Base-by-base conservation (phyloP, 1,140 invertebrate genomes). In the Drosophila malerkotliana region DNA sequence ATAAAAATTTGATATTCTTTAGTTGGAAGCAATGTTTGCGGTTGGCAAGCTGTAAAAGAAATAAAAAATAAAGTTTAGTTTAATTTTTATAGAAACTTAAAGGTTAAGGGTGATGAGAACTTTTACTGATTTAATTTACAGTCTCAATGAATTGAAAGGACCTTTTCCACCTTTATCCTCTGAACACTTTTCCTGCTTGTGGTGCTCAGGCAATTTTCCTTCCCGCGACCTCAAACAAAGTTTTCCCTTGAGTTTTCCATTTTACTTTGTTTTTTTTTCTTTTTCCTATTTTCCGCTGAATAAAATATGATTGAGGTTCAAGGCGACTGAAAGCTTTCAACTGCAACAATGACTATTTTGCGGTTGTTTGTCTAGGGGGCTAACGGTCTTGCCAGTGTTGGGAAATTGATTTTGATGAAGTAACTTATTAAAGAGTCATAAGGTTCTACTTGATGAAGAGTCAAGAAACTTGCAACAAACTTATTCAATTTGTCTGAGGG, bases 21-120 rank as follows among this genome's bases (percentile, higher is more conserved):
- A 12, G 45, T 58, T 59, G 79, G 79, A 82, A 82, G 79, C 79
- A 74, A 59, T 78, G 28, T 61, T 76, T 67, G 71, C 74, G 64
- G 52, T 73, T 63, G 47, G 60, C 37, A 59, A 69, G 28, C 79
- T 82, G 63, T 6, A 82, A 78, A 0, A 30, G 24, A 67, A 39
- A 26, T 1, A 58, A 57, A 30, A 12, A 24, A 26, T 12, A 44
- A 44, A 44, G 1, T 15, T 18, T 18, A 44, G 6, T 15, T 44
- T 6, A 18, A 18, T 18, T 18, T 18, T 18, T 18, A 18, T 9
- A 18, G 15, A 47, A 34, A 21, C 44, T 28, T 28, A 26, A 26
- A 26, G 26, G 26, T 26, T 26, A 26, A 26, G 5, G 57, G 44
- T 28, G 18, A 21, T 14, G 12, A 34, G 47, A 55, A 68, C 28